These are phyloP conservation scores for Lacanobia wlatinum DNA, from an alignment of 2,888 invertebrate genomes.

Conservation along the genomic window DNA sequence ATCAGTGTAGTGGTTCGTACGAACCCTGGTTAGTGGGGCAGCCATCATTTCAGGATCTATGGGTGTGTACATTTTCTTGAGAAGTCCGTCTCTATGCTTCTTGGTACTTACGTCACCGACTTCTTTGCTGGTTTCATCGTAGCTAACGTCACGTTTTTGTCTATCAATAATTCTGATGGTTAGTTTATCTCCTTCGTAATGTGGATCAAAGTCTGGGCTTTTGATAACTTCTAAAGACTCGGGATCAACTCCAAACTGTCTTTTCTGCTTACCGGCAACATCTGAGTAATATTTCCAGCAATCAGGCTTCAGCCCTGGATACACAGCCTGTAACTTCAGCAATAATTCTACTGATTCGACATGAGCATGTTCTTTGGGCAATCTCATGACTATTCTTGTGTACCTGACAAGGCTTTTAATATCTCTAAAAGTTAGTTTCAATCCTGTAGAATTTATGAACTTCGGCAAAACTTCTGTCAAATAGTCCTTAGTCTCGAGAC, in stretches of 20 bases:
- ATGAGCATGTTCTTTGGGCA: slow-evolving; percentile 82
- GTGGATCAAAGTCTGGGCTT: slow-evolving; percentile 79
- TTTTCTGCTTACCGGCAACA: slow-evolving; percentile 85
- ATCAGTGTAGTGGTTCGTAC: slow-evolving; percentile 84
- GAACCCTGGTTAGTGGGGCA: slow-evolving; percentile 77
- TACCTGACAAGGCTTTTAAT: slow-evolving; percentile 82
- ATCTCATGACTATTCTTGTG: slow-evolving; percentile 82
- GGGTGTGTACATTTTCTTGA: slow-evolving; percentile 79
- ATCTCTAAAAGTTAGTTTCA: slow-evolving; percentile 82
- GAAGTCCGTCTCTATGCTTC: slow-evolving; percentile 71
- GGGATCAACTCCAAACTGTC: slow-evolving; percentile 87
- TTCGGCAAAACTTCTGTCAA: slow-evolving; percentile 82
- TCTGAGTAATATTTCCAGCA: slow-evolving; percentile 87
- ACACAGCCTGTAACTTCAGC: slow-evolving; percentile 74
- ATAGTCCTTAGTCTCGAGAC: slow-evolving; percentile 86
- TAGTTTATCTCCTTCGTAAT: slow-evolving; percentile 78
- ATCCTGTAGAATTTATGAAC: slow-evolving; percentile 82
- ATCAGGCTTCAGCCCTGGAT: slow-evolving; percentile 82
- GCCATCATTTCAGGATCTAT: slow-evolving; percentile 79
- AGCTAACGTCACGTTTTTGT: slow-evolving; percentile 81
- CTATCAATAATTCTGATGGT: slow-evolving; percentile 84
- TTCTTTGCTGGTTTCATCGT: slow-evolving; percentile 71
- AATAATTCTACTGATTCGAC: slow-evolving; percentile 81
- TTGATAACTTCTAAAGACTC: slow-evolving; percentile 84
- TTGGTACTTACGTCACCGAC: slow-evolving; percentile 68